Conservation (phyloP, 2,888 invertebrate genomes). For the Plutella xylostella region DNA sequence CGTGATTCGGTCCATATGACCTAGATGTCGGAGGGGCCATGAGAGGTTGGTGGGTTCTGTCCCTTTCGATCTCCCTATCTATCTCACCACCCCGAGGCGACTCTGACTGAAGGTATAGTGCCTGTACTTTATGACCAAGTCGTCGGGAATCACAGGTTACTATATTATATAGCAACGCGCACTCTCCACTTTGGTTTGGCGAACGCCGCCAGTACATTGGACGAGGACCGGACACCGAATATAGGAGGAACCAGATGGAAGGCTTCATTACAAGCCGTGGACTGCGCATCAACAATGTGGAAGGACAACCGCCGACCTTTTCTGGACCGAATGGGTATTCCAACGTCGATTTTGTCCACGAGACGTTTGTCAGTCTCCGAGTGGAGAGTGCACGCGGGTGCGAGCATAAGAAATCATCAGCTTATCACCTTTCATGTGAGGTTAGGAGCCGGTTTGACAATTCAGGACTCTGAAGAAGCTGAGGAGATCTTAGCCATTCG, state of each 20-base stretch:
- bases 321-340: slow-evolving; percentile 12
- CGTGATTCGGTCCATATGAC: no score
- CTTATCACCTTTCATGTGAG: slow-evolving; percentile 12
- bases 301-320: slow-evolving; percentile 15
- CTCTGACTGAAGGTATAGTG: no score
- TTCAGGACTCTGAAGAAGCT: not conserved
- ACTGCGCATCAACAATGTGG: slow-evolving; percentile 14
- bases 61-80: no score
- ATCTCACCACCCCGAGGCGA: no score
- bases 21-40: no score
- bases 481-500: not conserved
- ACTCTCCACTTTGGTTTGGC: slow-evolving; percentile 23
- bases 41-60: no score
- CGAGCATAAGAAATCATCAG: slow-evolving; percentile 19
- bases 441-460: not conserved
- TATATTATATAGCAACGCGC: no score
- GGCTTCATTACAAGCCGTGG: slow-evolving; percentile 11
- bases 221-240: slow-evolving; percentile 11
- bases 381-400: slow-evolving; percentile 17
- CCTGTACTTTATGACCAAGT: no score
- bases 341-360: slow-evolving; percentile 21
- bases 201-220: slow-evolving; percentile 11
- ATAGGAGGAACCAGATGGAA: slow-evolving; percentile 17
- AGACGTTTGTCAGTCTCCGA: not conserved
- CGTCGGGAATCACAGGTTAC: no score